Base-by-base conservation (phyloP, 92 coral and sea anemone species). In the Pocillopora meandrina region DNA sequence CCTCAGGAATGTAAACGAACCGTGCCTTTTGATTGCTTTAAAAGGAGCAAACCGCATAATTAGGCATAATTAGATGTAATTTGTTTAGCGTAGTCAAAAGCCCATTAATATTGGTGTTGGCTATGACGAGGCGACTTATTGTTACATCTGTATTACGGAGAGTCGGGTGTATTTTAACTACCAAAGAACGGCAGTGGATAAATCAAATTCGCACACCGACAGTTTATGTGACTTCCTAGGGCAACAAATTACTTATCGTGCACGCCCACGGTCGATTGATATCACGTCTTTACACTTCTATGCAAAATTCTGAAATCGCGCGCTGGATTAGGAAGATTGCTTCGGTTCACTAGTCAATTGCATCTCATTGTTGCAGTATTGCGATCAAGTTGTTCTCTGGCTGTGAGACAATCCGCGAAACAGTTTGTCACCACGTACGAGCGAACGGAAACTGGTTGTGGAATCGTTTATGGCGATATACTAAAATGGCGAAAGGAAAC, bases 61-160 rank as follows among this genome's bases (percentile, higher is more conserved):
- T 61, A 35, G 69, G 85, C 67, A 59, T 72, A 80, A 80, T 80
- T 80, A 80, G 75, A 31, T 59, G 71, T 55, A 71, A 82, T 82
- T 82, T 82, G 85, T 82, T 71, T 82, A 59, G 70, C 58, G 76
- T 68, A 71, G 85, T 82, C 71, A 71, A 82, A 82, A 61, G 65
- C 69, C 61, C 20, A 58, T 71, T 72, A n/a, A 31, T 82, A 82
- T 71, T 78, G 66, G 52, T 72, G n/a, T 78, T 72, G 58, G 42
- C 9, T 80, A 26, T 65, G 33, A 20, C 61, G 57, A 36, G 60
- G 78, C 68, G 42, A 59, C 34, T 19, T n/a, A 34, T 71, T 59
- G 72, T 72, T 71, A 61, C 47, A 36, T 71, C 36, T 59, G 42
- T 60, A 59, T 81, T 10, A 55, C 19, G 21, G 31, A 57, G 12